Base-by-base conservation (phyloP, 2,888 invertebrate species). In the Coelogynopora nodosa region DNA sequence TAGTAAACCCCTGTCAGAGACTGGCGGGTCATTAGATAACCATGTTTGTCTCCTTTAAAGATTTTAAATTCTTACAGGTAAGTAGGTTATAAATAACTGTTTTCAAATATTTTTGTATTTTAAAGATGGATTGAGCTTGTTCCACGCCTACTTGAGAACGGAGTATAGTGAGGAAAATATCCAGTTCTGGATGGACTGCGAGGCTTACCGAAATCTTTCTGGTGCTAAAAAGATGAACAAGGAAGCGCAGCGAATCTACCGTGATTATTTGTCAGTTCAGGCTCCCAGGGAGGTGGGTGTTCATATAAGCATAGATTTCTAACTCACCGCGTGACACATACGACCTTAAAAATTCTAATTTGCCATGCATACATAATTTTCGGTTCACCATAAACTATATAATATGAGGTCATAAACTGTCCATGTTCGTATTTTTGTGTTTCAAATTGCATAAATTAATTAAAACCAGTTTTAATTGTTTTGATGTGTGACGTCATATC, bases 141-240 rank as follows among this genome's bases (percentile, higher is more conserved):
- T 94, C 90, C 91, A 92, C 85, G 93, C 92, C 0, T 93, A 93
- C 89, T 90, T 93, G 2, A 91, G 92, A 88, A 91, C 93, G 0
- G 93, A 93, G 89, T 93, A 93, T 89, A 93, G 93, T 88, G 93
- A 94, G 88, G 93, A 93, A 89, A 93, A 93, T 89, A 90, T 93
- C 28, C 93, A 94, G 88, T 94, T 93, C 89, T 93, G 93, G 93
- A 89, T 93, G 27, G 93, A 93, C 0, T 93, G 93, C 89, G 93
- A 93, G 89, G 92, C 93, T 84, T 94, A 92, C 90, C 92, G 91
- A 88, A 87, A 74, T 67, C 88, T 88, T 1, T 30, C 87, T 0
- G 90, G 90, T 84, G 88, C 90, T 0, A 89, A 89, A 90, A 92
- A 90, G 89, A 89, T 89, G 31, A 89, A 90, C 90, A 10, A 90